Conservation (phyloP, 2,113 vertebrate species). For the Psittacus erithacus region DNA sequence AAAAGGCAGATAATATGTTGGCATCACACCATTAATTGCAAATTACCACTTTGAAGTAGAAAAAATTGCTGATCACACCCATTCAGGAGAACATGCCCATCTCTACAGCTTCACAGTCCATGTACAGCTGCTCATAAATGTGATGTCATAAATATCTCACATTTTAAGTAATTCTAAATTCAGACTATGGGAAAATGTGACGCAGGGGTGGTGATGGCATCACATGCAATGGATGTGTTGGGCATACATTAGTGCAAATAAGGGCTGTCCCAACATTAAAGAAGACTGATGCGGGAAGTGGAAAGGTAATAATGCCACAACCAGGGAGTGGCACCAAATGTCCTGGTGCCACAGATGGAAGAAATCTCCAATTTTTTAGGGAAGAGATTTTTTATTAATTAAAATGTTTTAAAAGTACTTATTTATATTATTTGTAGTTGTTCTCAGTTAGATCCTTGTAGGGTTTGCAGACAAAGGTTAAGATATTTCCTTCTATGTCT, state of each 20-base stretch:
- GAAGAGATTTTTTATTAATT: not conserved
- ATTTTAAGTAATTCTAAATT: not conserved
- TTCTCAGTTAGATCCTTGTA: not conserved
- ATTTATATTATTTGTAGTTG: not conserved
- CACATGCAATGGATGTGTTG: not conserved
- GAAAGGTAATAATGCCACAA: not conserved
- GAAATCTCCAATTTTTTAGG: not conserved
- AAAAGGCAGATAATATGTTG: not conserved
- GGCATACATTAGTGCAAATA: not conserved
- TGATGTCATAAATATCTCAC: not conserved
- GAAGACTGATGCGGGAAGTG: not conserved
- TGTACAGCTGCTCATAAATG: not conserved
- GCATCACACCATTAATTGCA: not conserved
- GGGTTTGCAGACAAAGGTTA: not conserved
- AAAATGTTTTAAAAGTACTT: not conserved
- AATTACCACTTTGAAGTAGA: not conserved
- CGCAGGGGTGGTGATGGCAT: not conserved
- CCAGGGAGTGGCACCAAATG: not conserved
- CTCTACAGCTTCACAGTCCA: fast-evolving
- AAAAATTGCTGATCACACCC: not conserved
- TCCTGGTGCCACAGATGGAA: not conserved
- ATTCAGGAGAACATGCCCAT: fast-evolving
- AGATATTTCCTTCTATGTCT: not conserved
- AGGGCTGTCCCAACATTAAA: not conserved
- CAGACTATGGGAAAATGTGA: not conserved